Base-by-base conservation (phyloP, 2,797 vertebrate genomes). In the Dryobates pubescens region DNA sequence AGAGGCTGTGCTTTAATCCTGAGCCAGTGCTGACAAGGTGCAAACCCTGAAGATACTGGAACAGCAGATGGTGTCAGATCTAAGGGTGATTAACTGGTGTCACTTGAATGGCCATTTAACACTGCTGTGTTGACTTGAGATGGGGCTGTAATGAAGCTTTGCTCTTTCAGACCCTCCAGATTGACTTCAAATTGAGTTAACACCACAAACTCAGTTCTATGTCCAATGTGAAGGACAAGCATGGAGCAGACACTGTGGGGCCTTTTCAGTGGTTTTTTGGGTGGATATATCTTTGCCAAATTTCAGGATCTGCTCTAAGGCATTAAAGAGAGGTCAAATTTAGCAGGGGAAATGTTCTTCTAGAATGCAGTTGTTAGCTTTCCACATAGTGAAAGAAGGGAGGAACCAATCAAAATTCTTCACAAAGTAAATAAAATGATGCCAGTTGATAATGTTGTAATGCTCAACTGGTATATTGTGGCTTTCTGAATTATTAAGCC, bases 401-500 rank as follows among this genome's bases (percentile, higher is more conserved):
- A 75, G 47, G 58, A 86, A 90, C 69, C 12, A 92, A 87, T 22
- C 20, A 75, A 88, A 92, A 81, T 63, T 69, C 80, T 75, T 91
- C 27, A 79, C 80, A 82, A 90, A 57, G 27, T 64, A 91, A 90
- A 32, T 57, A 78, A 86, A 19, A 29, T 59, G 54, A 56, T 76
- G 73, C 72, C 56, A 75, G 43, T 13, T 72, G 82, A 68, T 61
- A 93, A 79, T 53, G 90, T 32, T 69, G 51, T 45, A 71, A 80
- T 70, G 81, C 71, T 82, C 85, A 78, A 80, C 38, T 16, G 24
- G 53, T 75, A 34, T 78, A 67, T 88, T 94, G 70, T 0, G 1
- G 47, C 32, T 94, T 89, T 88, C 59, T 90, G 84, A 80, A 87
- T 49, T 67, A 75, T 4, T 90, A 54, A 94, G 54, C 57, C 70